phyloP scores from a whole-genome alignment of 2,113 vertebrate genomes.

The Amphilophus citrinellus region DNA sequence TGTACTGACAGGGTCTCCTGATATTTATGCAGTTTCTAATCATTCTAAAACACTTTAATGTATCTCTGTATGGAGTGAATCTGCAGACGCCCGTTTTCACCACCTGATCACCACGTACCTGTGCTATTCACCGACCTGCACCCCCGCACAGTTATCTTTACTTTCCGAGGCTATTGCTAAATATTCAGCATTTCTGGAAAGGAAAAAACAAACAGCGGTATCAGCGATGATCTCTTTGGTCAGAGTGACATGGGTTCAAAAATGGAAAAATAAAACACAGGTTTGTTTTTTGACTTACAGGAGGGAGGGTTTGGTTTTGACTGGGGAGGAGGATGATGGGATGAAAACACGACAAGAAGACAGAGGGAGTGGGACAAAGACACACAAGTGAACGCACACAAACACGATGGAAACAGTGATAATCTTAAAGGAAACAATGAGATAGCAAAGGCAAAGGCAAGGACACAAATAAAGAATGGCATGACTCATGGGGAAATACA shows the following conservation, averaged over 20 bases:
- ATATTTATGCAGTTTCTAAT: not conserved
- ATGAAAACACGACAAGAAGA: slow-evolving; percentile 50
- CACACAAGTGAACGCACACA: slow-evolving; percentile 53
- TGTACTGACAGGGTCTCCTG: rapidly evolving
- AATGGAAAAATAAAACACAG: slow-evolving; percentile 20
- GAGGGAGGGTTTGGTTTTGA: slow-evolving; percentile 67
- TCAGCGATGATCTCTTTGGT: not conserved
- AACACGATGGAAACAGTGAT: slow-evolving; percentile 30
- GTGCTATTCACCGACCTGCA: slow-evolving; percentile 89
- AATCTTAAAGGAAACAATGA: not conserved
- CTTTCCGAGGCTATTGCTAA: slow-evolving; percentile 91
- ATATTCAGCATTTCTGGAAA: slow-evolving; percentile 87
- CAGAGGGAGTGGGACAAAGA: slow-evolving; percentile 43
- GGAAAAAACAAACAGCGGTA: not conserved
- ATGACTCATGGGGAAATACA: not conserved
- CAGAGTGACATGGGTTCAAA: slow-evolving; percentile 17
- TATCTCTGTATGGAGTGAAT: not conserved
- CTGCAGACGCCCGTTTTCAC: rapidly evolving
- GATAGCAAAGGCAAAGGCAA: too few species aligned
- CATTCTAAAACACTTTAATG: not conserved
- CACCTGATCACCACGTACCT: slow-evolving; percentile 57
- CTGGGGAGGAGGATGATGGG: slow-evolving; percentile 57
- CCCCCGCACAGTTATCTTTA: slow-evolving; percentile 91
- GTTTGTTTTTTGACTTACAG: slow-evolving; percentile 57
- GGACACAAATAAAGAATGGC: not conserved